These are phyloP conservation scores for Saccostrea cuccullata DNA, from an alignment of 1,140 invertebrate genomes.

Conservation along the genomic window DNA sequence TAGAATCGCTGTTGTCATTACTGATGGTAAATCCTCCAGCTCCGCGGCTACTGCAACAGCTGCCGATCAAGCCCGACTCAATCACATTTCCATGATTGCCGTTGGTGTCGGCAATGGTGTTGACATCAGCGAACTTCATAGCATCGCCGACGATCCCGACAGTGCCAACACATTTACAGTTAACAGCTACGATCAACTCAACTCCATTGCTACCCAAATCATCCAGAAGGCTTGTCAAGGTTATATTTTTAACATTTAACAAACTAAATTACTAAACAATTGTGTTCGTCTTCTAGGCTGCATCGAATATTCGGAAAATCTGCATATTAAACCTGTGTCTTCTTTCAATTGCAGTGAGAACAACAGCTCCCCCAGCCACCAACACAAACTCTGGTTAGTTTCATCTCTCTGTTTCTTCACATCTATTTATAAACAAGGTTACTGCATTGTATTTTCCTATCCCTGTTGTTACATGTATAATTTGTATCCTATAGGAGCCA, in stretches of 20 bases:
- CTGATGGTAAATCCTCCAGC: slow-evolving; percentile 70
- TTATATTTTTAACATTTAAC: neutral
- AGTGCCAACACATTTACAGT: slow-evolving; percentile 63
- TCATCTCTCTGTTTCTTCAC: neutral
- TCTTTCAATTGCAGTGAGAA: slow-evolving; percentile 11
- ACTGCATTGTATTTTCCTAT: neutral
- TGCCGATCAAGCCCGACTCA: slow-evolving; percentile 52
- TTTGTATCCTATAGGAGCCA: slow-evolving; percentile 46
- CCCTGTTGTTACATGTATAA: neutral
- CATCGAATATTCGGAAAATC: neutral
- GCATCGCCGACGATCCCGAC: slow-evolving; percentile 67
- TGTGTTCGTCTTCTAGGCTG: neutral
- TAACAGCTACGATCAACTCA: slow-evolving; percentile 64
- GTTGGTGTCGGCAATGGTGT: slow-evolving; percentile 71
- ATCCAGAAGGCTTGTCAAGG: slow-evolving; percentile 63
- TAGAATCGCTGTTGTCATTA: slow-evolving; percentile 70
- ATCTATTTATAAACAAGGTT: neutral
- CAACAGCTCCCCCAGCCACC: slow-evolving; percentile 26
- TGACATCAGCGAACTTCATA: slow-evolving; percentile 63
- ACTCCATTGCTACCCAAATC: slow-evolving; percentile 58
- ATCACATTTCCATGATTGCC: slow-evolving; percentile 54
- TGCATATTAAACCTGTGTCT: neutral
- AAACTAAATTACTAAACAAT: neutral
- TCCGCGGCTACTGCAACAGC: slow-evolving; percentile 54
- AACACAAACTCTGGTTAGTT: neutral